These are phyloP conservation scores for Drosophila infuscata DNA, from an alignment of 2,888 invertebrate species.

Conservation along the genomic window DNA sequence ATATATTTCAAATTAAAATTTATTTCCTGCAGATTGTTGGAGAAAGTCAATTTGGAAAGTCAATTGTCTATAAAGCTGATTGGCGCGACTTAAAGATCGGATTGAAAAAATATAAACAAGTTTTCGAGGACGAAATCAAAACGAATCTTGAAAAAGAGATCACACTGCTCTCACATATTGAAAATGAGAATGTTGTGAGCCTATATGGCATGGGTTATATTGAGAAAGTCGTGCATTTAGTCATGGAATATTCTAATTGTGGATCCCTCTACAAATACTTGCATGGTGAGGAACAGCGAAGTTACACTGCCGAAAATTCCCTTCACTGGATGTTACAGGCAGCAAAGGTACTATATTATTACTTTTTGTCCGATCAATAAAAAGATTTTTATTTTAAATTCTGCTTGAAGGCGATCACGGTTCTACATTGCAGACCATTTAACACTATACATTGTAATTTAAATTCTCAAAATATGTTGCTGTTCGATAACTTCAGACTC, in stretches of 20 bases:
- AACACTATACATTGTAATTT: not conserved
- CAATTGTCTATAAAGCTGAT: not conserved
- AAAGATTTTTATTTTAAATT: not conserved
- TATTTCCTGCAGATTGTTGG: not conserved
- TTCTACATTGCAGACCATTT: too few relatives aligned
- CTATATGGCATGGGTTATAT: not conserved
- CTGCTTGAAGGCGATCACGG: conserved; percentile 2
- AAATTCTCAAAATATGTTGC: not conserved
- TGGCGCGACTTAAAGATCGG: not conserved
- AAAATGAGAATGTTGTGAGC: not conserved
- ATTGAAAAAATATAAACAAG: not conserved
- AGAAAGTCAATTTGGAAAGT: not conserved
- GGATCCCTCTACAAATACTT: conserved; percentile 7
- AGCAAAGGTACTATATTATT: conserved; percentile 2
- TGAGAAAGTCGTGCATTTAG: not conserved
- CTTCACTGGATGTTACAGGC: conserved; percentile 9
- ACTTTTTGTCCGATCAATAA: not conserved
- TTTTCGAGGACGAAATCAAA: not conserved
- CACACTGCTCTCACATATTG: not conserved
- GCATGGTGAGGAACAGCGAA: conserved; percentile 5
- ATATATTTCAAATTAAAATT: not conserved
- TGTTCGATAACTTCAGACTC: too few relatives aligned
- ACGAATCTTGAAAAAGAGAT: not conserved
- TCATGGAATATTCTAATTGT: conserved; percentile 9
- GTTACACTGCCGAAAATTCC: not conserved